Percentiles rank a stretch among this genome's conserved stretches.
phyloP scores from a whole-genome alignment of 2,888 invertebrate species.

The Protonemura montana region DNA sequence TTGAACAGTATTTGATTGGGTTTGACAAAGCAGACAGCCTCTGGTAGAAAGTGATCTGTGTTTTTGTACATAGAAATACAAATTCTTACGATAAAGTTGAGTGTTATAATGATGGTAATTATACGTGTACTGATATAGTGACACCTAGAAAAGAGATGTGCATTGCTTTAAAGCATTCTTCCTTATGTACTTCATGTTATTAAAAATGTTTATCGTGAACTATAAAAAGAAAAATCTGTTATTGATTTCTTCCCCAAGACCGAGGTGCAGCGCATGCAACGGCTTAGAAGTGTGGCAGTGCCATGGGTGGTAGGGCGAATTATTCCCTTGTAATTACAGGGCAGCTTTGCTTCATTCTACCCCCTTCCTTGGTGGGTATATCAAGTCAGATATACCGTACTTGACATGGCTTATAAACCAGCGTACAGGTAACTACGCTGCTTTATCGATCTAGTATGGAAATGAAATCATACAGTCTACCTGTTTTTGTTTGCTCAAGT shows the following conservation, averaged over 20 bases:
- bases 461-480: background rate
- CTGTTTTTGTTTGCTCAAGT: background rate
- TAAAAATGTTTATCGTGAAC: constrained; percentile 2
- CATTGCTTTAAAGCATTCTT: background rate
- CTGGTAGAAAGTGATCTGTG: background rate
- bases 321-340: background rate
- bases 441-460: background rate
- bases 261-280: background rate
- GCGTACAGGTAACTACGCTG: background rate
- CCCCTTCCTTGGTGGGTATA: background rate
- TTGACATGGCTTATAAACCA: too few species aligned
- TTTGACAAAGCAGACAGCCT: background rate
- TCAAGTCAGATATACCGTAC: background rate
- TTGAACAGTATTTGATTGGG: constrained; percentile 16
- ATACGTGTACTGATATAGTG: background rate
- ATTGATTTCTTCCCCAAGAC: background rate
- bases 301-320: background rate
- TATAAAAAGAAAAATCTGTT: background rate
- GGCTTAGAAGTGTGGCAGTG: background rate
- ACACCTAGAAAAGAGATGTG: background rate
- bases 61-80: background rate
- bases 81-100: background rate
- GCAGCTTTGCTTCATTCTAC: background rate
- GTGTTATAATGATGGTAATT: background rate
- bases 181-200: background rate